A percentile compares a stretch with the other conserved stretches of the same genome.
Conservation (phyloP, 37 sponge, comb jelly and placozoan genomes). For the Halichondria panicea region DNA sequence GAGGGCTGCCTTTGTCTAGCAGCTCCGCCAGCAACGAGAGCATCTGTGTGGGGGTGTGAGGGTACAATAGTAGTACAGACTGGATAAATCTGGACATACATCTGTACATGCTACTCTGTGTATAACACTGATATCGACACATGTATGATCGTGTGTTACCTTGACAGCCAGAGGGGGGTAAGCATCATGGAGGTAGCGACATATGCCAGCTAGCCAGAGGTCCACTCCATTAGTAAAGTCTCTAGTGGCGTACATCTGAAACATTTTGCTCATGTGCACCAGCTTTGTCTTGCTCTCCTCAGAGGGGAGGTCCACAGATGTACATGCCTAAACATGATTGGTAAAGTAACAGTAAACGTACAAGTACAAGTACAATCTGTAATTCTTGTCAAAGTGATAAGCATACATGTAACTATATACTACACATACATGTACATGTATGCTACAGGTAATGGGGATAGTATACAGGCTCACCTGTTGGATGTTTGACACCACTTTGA, state of each 20-base stretch:
- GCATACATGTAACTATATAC: too few relatives aligned
- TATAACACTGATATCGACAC: not conserved
- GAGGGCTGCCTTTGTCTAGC: constrained; percentile 60
- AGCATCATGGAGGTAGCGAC: constrained; percentile 68
- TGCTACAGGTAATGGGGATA: not conserved
- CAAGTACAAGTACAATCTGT: not conserved
- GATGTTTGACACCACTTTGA: constrained; percentile 43
- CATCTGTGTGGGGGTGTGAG: constrained; percentile 2
- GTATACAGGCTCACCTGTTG: constrained; percentile 39
- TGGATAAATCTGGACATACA: too few relatives aligned
- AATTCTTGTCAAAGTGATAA: not conserved
- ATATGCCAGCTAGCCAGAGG: constrained; percentile 64
- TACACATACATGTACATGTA: too few relatives aligned
- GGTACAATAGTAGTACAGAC: too few relatives aligned
- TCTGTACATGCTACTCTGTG: too few relatives aligned
- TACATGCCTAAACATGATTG: constrained; percentile 37
- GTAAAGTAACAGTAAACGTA: not conserved
- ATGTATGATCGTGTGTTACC: constrained; percentile 17
- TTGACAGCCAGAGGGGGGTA: constrained; percentile 41
- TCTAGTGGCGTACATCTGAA: constrained; percentile 64
- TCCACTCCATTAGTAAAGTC: constrained; percentile 53
- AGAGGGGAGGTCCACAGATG: constrained; percentile 24
- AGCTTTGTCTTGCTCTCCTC: constrained; percentile 49
- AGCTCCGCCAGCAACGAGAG: constrained; percentile 44
- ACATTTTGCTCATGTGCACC: constrained; percentile 71